Evolutionary conservation across 2,113 vertebrate genomes (phyloP), one percentile per base, ranked within the genome.

Genomic region (Hyaena hyaena): DNA sequence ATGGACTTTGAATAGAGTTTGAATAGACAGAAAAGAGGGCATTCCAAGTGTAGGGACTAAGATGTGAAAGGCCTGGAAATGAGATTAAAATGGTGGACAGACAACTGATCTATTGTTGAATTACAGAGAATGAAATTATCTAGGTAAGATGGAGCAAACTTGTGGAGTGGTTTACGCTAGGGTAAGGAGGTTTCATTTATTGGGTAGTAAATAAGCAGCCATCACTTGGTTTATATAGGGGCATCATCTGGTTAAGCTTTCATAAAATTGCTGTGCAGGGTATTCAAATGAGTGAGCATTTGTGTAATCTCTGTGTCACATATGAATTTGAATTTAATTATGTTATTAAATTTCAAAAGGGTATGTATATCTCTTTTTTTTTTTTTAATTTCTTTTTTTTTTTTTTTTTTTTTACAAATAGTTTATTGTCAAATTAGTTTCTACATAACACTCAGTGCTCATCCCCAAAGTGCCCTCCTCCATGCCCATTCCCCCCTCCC

Each of bases 271-370:
- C 19, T 31, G 26, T 86, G 14, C 55, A 81, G 35, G 31, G 2
- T 23, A 45, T 93, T 96, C 43, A 12, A 24, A 0, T 58, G 43
- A 12, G 10, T 81, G 8, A 96, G 55, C 11, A 53, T 69, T 77
- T 94, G 43, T 58, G 14, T 83, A 83, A 76, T 87, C 10, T 66
- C 16, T 92, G 7, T 66, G 48, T 88, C 23, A 88, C 45, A 17
- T 76, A 39, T 74, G 48, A 88, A 96, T 95, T 94, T 87, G 69
- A n/a, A 65, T 95, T 83, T 24, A 23, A 33, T 85, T 87, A 26
- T 97, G 16, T 92, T 69, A 71, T 93, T 82, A 95, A 96, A 69
- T 96, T 91, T 97, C 65, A 96, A 17, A 45, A 45, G 48, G 15
- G 9, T 45, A 0, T 88, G 15, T 96, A 93, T 33, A 76, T 96